Base-by-base conservation (phyloP, 1,140 invertebrate genomes). In the Neodiprion pinetum region DNA sequence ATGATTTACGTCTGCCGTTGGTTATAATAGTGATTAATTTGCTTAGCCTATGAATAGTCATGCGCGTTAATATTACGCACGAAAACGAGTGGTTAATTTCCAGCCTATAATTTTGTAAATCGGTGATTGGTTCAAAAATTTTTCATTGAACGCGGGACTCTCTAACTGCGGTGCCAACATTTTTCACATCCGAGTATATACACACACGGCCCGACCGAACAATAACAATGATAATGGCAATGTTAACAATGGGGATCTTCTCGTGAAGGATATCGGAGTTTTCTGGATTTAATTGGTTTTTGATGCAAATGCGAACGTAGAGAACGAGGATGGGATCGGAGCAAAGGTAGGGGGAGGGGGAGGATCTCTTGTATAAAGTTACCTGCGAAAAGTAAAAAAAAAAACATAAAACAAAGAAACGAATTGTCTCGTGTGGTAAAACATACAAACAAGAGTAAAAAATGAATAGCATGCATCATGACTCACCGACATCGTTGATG, bases 271-370 rank as follows among this genome's bases (percentile, higher is more conserved):
- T 12, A 61, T 61, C 53, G 53, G 53, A 61, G 53, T 61, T 17
- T 61, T 17, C 53, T 17, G 11, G 53, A 61, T 61, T 61, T 61
- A 61, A 61, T 61, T 61, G 53, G 53, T 61, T 61, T 61, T 61
- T 61, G 53, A 61, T 61, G 53, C 53, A 61, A 61, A 61, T 61
- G 53, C 11, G 53, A 61, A 61, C n/a, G 53, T 9, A 61, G 5
- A 61, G 53, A 61, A 61, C 4, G 53, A 61, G 53, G 9, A 17
- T 12, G n/a, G 9, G 11, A 61, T 61, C 53, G 28, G 28, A 5
- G 28, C 28, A 5, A 40, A 40, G 28, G 28, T 0, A 21, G 28
- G 28, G 28, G 28, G 28, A 5, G 28, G 28, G 28, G 28, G 28
- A 40, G 28, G 28, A 5, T 17, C 53, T 17, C n/a, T 61, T 61